Conservation (phyloP, 1,140 invertebrate genomes). For the Pinna nobilis region DNA sequence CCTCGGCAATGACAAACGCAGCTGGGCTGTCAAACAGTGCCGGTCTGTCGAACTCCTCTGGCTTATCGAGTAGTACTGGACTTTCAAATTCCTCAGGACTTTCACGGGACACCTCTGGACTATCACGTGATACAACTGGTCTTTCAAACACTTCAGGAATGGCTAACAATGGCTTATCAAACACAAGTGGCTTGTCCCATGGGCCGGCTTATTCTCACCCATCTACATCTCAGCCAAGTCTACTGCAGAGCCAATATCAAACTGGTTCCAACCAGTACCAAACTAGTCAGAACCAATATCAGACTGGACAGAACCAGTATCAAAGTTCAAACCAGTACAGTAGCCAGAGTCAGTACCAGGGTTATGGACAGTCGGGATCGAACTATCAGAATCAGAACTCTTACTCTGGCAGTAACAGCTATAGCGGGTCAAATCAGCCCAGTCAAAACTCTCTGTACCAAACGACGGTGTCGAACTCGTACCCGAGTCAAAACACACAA, state of each 20-base stretch:
- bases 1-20: slow-evolving; percentile 14
- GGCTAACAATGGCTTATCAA: slow-evolving; percentile 33
- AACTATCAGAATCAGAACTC: slow-evolving; percentile 51
- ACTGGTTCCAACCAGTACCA: slow-evolving; percentile 56
- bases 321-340: slow-evolving; percentile 50
- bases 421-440: slow-evolving; percentile 28
- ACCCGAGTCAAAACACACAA: slow-evolving; percentile 40
- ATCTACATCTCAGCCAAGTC: slow-evolving; percentile 43
- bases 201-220: slow-evolving; percentile 44
- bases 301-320: slow-evolving; percentile 52
- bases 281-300: slow-evolving; percentile 59
- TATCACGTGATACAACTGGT: slow-evolving; percentile 26
- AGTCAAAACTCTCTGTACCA: slow-evolving; percentile 49
- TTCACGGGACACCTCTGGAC: slow-evolving; percentile 15
- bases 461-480: slow-evolving; percentile 46
- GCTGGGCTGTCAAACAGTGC: slow-evolving; percentile 23
- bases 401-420: slow-evolving; percentile 28
- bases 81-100: slow-evolving; percentile 31
- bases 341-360: slow-evolving; percentile 52
- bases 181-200: slow-evolving; percentile 33
- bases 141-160: slow-evolving; percentile 40
- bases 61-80: slow-evolving; percentile 20
- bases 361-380: slow-evolving; percentile 52
- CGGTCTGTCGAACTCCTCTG: slow-evolving; percentile 14
- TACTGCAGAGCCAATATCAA: slow-evolving; percentile 52